Base-by-base conservation (phyloP, 2,888 invertebrate species). In the Drosophila merina region DNA sequence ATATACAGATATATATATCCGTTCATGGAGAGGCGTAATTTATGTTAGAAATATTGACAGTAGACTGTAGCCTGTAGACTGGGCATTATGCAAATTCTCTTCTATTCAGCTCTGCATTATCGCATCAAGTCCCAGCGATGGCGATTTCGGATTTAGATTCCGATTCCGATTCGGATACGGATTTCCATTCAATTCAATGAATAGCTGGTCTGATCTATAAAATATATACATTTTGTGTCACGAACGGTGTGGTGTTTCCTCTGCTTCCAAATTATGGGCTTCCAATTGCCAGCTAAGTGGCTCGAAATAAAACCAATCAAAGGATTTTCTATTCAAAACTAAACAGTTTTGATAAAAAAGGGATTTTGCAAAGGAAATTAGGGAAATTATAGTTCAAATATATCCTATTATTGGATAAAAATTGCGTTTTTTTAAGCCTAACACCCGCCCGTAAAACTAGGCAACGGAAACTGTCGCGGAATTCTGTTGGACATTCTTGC, bases 21-120 rank as follows among this genome's bases (percentile, higher is more conserved):
- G 52, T 38, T 62, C 76, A 70, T 79, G 74, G 70, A 36, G 12
- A 36, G 67, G 67, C 85, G 75, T 77, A 74, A 82, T 86, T 82
- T 80, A 64, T 74, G 76, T 57, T 66, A 84, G 80, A 84, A 84
- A 82, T 73, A 86, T 86, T 77, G 87, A 74, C 81, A 74, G 62
- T 62, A 7, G 26, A 28, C 40, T 44, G 40, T 7, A 54, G 30
- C 28, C 3, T 28, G 30, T 10, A 12, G 52, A 12, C 26, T 10
- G 4, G 26, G 59, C 38, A 57, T 60, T 60, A 60, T 60, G 58
- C 25, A 60, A 60, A 60, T 60, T 47, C 10, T n/a, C n/a, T 36
- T 36, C 36, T 36, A 36, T 36, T 9, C 45, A 26, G 25, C 26
- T 60, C 58, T 55, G 55, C 48, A 66, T 67, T 55, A 66, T 67